Conservation (phyloP, 2,113 vertebrate species). For the Chloebia gouldiae region DNA sequence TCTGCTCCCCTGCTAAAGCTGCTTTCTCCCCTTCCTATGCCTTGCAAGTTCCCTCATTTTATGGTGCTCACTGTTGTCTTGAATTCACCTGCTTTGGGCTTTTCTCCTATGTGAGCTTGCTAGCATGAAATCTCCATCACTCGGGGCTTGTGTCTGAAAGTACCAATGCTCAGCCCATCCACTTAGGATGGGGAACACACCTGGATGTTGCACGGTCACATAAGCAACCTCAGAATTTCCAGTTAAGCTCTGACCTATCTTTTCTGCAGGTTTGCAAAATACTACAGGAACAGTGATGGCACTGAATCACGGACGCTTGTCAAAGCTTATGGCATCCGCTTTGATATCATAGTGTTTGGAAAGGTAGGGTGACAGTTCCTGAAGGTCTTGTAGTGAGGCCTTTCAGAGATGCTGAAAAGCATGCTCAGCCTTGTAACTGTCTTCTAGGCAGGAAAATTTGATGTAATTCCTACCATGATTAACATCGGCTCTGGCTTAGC, state of each 20-base stretch:
- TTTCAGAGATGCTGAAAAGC: background rate
- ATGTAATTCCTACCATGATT: constrained; percentile 86
- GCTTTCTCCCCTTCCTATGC: background rate
- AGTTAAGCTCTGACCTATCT: background rate
- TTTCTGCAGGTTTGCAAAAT: constrained; percentile 84
- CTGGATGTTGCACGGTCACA: background rate
- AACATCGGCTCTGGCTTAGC: constrained; percentile 85
- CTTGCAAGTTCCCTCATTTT: background rate
- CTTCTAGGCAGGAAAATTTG: constrained; percentile 85
- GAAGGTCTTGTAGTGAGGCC: background rate
- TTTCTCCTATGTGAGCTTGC: background rate
- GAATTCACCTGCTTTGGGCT: background rate
- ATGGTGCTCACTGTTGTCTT: background rate
- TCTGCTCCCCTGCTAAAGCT: background rate
- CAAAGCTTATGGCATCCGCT: constrained; percentile 88
- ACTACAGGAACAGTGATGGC: constrained; percentile 70
- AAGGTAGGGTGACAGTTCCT: constrained; percentile 71
- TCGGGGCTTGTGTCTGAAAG: background rate
- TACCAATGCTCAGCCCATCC: background rate
- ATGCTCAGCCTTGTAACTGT: background rate
- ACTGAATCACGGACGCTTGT: constrained; percentile 77
- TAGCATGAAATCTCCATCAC: background rate
- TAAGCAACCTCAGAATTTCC: background rate
- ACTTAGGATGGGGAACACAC: background rate
- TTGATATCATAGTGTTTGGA: constrained; percentile 86